phyloP scores from a whole-genome alignment of 2,888 invertebrate genomes.

The Rhynchonema sp. region DNA sequence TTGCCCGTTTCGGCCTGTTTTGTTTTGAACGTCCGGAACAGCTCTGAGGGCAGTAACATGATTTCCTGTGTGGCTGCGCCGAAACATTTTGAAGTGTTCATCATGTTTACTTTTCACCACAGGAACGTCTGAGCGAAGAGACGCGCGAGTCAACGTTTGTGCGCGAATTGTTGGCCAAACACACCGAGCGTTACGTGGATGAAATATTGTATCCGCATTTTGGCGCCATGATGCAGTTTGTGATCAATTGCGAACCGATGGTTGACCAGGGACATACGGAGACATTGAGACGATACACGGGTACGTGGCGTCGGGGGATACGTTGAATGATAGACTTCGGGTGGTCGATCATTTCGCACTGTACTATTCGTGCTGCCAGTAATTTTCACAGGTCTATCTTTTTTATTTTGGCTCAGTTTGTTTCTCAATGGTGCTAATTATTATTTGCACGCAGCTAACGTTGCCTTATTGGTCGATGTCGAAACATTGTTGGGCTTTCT shows the following conservation, averaged over 20 bases:
- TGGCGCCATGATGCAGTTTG: slow-evolving; percentile 82
- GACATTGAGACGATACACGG: slow-evolving; percentile 31
- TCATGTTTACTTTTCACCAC: background rate
- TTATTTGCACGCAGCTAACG: too few species aligned
- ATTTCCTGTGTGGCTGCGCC: too few species aligned
- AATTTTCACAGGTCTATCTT: background rate
- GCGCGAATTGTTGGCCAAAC: slow-evolving; percentile 47
- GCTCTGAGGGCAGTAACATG: too few species aligned
- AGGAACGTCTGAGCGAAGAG: background rate
- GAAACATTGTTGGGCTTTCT: too few species aligned
- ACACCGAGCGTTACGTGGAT: slow-evolving; percentile 44
- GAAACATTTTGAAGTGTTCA: too few species aligned
- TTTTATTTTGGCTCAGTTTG: too few species aligned
- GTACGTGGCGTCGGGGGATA: slow-evolving; percentile 27
- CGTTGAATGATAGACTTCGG: too few species aligned
- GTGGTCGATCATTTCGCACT: too few species aligned
- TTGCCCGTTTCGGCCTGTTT: background rate
- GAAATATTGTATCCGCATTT: slow-evolving; percentile 80
- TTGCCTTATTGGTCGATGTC: too few species aligned
- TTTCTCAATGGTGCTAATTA: too few species aligned
- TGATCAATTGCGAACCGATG: slow-evolving; percentile 65
- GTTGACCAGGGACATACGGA: slow-evolving; percentile 49
- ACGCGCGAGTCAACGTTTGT: background rate
- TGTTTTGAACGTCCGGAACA: too few species aligned
- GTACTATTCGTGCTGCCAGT: background rate